These are phyloP conservation scores for Sceloporus tristichus DNA, from an alignment of 2,113 vertebrate genomes.

Conservation along the genomic window DNA sequence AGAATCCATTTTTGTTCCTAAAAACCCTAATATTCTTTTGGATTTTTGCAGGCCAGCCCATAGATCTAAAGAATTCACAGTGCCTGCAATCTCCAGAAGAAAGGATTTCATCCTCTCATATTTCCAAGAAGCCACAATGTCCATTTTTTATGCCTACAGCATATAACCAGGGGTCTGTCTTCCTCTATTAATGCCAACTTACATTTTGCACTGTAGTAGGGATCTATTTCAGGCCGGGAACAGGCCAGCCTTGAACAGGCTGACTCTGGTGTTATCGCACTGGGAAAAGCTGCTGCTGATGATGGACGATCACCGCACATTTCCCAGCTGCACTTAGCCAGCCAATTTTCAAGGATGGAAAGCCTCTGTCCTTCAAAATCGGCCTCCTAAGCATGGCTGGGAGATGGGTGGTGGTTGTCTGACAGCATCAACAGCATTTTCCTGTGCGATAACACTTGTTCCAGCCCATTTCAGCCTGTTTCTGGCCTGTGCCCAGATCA, in stretches of 20 bases:
- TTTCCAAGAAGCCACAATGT: slow-evolving; percentile 61
- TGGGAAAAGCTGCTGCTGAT: too few relatives aligned
- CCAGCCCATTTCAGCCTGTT: too few relatives aligned
- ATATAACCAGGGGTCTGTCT: slow-evolving; percentile 59
- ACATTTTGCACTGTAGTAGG: slow-evolving; percentile 71
- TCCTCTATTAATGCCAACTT: slow-evolving; percentile 68
- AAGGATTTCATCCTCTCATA: slow-evolving; percentile 71
- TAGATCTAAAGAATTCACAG: slow-evolving; percentile 77
- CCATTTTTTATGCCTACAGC: slow-evolving; percentile 58
- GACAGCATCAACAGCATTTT: too few relatives aligned
- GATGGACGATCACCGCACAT: too few relatives aligned
- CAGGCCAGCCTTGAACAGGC: slow-evolving; percentile 25
- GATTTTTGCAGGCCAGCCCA: slow-evolving; percentile 76
- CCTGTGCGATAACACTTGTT: too few relatives aligned
- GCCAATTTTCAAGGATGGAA: too few relatives aligned
- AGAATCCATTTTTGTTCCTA: slow-evolving; percentile 63
- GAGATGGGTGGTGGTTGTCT: too few relatives aligned
- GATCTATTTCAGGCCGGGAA: slow-evolving; percentile 2
- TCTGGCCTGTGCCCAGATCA: too few relatives aligned
- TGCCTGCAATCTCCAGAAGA: slow-evolving; percentile 68
- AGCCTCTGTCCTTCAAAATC: too few relatives aligned
- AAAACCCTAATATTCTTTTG: slow-evolving; percentile 76
- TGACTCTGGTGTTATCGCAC: too few relatives aligned
- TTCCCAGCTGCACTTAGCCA: too few relatives aligned
- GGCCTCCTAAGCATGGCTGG: too few relatives aligned